Evolutionary conservation across 1,140 invertebrate genomes (phyloP), one percentile per base, ranked within the genome.

Genomic region (Scaptomyza graminum): DNA sequence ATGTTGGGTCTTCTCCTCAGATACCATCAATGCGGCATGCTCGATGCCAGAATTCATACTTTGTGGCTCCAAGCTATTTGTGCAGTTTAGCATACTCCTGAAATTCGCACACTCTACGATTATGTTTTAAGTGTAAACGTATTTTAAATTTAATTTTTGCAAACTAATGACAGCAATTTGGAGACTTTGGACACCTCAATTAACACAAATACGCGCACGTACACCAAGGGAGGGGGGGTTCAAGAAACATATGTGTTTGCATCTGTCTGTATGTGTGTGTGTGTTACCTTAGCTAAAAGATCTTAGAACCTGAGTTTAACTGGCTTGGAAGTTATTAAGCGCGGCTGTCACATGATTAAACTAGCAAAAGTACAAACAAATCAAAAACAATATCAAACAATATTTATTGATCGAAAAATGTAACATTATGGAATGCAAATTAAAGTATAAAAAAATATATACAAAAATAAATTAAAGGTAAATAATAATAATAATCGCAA

Each of bases 61-160:
- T 93, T 95, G 94, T 92, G 94, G 94, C 92, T 95, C 95, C 93
- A 95, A 94, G 89, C 94, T 94, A 94, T 96, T 96, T 93, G 95
- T 95, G 93, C 95, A 95, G 94, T 96, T 96, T 93, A 95, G 93
- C 95, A 95, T 95, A 94, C 95, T 96, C 95, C 95, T 95, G 95
- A 94, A 95, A 95, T 93, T 94, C 92, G 92, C 93, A 93, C 92
- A 93, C 92, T 93, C 93, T 93, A 92, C 93, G 87, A 92, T 93
- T 93, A 93, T 93, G 92, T 92, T 92, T 93, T 90, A 90, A 84
- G 87, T 92, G 91, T 90, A 89, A 85, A 90, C 77, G 79, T 89
- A 87, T 87, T 90, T 82, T 85, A 80, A 80, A 83, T 87, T 88
- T 88, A 76, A 90, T 80, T 84, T 82, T 81, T 87, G 69, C 62